A percentile compares a stretch with the other conserved stretches of the same genome.
These are phyloP conservation scores for Cerastoderma edule DNA, from an alignment of 2,888 invertebrate genomes.

Conservation along the genomic window DNA sequence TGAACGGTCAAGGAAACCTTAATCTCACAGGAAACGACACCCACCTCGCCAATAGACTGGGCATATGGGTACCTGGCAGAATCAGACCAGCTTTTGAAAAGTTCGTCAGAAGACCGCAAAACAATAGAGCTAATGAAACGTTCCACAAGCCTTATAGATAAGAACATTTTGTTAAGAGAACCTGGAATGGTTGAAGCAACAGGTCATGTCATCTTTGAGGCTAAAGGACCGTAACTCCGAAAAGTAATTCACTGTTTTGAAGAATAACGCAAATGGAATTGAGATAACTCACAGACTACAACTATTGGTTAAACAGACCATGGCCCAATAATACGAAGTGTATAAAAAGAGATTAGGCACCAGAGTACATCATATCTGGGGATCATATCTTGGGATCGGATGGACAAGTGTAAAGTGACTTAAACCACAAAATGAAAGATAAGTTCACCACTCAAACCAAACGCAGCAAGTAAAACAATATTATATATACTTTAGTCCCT, in stretches of 20 bases:
- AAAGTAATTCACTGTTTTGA: neutral
- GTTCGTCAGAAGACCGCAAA: conserved; percentile 3
- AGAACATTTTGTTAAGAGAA: neutral
- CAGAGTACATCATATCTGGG: too few species aligned
- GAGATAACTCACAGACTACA: neutral
- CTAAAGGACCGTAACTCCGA: neutral
- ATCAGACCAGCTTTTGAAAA: neutral
- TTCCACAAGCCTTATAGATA: neutral
- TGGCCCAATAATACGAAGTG: neutral
- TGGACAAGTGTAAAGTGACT: too few species aligned
- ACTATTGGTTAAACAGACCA: neutral
- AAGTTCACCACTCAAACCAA: too few species aligned
- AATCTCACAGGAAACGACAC: neutral
- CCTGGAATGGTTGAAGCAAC: neutral
- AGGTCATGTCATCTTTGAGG: neutral
- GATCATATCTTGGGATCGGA: too few species aligned
- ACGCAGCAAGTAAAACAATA: too few species aligned
- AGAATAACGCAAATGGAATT: neutral
- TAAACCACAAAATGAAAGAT: too few species aligned
- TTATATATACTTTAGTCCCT: too few species aligned
- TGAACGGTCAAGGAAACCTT: neutral
- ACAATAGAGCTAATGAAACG: neutral
- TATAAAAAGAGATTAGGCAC: too few species aligned
- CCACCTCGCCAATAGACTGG: conserved; percentile 13
- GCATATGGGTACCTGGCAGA: neutral